Percentiles rank a stretch among this genome's conserved stretches.
phyloP scores from a whole-genome alignment of 2,888 invertebrate genomes.

The Eilema griseolum region DNA sequence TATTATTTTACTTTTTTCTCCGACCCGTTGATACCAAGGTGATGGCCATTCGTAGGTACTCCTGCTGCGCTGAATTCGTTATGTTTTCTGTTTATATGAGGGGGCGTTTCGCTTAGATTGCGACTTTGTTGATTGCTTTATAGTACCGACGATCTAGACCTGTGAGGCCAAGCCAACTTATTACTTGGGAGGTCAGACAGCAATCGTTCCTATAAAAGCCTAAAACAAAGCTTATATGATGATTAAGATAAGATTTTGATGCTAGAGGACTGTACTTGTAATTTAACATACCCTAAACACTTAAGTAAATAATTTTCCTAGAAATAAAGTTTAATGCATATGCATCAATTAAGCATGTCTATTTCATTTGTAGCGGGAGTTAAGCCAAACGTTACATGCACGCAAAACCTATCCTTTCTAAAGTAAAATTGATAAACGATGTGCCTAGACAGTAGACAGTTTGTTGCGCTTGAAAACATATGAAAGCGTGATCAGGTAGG shows the following conservation, averaged over 20 bases:
- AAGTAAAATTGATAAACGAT: slow-evolving; percentile 38
- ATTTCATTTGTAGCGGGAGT: background rate
- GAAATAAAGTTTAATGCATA: background rate
- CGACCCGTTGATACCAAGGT: slow-evolving; percentile 75
- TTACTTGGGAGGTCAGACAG: background rate
- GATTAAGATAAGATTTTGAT: background rate
- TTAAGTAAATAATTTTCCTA: background rate
- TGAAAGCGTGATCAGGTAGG: slow-evolving; percentile 66
- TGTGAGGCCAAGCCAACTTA: background rate
- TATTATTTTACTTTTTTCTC: slow-evolving; percentile 78
- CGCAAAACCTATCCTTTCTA: background rate
- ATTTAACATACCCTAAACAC: background rate
- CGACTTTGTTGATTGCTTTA: background rate
- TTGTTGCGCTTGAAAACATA: slow-evolving; percentile 65
- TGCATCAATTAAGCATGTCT: background rate
- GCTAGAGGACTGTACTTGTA: background rate
- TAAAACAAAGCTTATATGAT: background rate
- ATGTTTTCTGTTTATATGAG: slow-evolving; percentile 20
- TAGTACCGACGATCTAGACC: background rate
- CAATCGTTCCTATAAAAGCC: background rate
- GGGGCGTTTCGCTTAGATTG: slow-evolving; percentile 28
- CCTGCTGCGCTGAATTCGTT: slow-evolving; percentile 27
- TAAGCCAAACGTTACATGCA: background rate
- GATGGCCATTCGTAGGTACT: slow-evolving; percentile 71
- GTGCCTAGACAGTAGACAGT: slow-evolving; percentile 48